Evolutionary conservation across 2,797 vertebrate genomes (phyloP).

Genomic region (Natrix natrix): DNA sequence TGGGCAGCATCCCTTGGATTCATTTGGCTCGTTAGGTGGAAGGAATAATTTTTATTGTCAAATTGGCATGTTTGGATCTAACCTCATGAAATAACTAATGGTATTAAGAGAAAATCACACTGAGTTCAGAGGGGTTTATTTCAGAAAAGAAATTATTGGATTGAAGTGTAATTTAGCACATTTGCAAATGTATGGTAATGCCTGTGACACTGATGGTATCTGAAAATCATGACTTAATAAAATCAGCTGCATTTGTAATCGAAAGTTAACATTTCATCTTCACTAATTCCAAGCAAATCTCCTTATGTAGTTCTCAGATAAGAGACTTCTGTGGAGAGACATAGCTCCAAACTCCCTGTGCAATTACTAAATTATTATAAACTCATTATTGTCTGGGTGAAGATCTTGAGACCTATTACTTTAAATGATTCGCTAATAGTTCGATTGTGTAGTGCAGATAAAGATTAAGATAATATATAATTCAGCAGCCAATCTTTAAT

Average conservation of each 20-base stretch:
- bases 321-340: not conserved
- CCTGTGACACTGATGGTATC: slow-evolving; percentile 10
- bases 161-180: not conserved
- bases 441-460: not conserved
- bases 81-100: not conserved
- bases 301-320: not conserved
- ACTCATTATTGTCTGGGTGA: not conserved
- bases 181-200: not conserved
- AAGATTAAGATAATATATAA: not conserved
- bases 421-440: slow-evolving; percentile 25
- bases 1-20: not conserved
- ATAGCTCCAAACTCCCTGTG: not conserved
- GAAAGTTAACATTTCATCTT: not conserved
- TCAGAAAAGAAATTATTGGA: not conserved
- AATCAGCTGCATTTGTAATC: not conserved
- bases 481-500: not conserved
- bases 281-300: not conserved
- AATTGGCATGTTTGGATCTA: not conserved
- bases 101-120: not conserved
- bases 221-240: not conserved
- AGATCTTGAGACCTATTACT: not conserved
- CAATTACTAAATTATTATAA: not conserved
- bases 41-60: not conserved
- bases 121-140: not conserved
- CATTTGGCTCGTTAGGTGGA: not conserved